phyloP scores from a whole-genome alignment of 2,888 invertebrate genomes.

The Ophion costatus region DNA sequence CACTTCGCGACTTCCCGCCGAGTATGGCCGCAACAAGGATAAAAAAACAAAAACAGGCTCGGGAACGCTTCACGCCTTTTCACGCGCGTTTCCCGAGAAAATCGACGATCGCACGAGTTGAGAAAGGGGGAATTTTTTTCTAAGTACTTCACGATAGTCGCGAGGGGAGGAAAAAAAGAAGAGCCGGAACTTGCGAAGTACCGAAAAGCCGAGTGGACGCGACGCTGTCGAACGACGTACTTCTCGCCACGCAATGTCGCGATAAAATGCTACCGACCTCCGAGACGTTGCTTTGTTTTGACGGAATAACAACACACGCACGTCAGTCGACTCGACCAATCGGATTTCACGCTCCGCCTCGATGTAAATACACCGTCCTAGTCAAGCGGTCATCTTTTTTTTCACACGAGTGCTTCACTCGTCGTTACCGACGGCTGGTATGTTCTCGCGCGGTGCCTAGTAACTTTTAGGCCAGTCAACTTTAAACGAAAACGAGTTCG shows the following conservation, averaged over 20 bases:
- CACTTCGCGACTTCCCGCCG: conserved; percentile 55
- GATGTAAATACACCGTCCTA: conserved; percentile 71
- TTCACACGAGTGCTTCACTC: background rate
- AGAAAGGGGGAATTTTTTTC: background rate
- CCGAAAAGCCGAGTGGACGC: conserved; percentile 41
- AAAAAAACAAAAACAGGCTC: conserved; percentile 42
- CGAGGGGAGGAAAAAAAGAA: conserved; percentile 6
- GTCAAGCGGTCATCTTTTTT: conserved; percentile 25
- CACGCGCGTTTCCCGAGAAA: conserved; percentile 1
- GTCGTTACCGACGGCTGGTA: conserved; percentile 15
- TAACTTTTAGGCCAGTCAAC: conserved; percentile 17
- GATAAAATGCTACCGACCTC: conserved; percentile 74
- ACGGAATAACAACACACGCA: conserved; percentile 79
- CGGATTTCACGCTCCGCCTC: conserved; percentile 53
- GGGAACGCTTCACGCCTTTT: conserved; percentile 2
- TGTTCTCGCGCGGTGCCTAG: background rate
- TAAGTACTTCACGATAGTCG: conserved; percentile 4
- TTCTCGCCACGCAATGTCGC: conserved; percentile 71
- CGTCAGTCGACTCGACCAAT: conserved; percentile 74
- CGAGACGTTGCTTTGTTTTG: conserved; percentile 80
- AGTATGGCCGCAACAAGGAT: conserved; percentile 15
- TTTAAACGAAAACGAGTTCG: background rate
- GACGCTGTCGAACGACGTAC: conserved; percentile 68
- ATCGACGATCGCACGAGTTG: background rate
- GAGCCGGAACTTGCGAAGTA: conserved; percentile 1